These are phyloP conservation scores for Drosophila busckii DNA, from an alignment of 1,140 invertebrate genomes.

Conservation along the genomic window DNA sequence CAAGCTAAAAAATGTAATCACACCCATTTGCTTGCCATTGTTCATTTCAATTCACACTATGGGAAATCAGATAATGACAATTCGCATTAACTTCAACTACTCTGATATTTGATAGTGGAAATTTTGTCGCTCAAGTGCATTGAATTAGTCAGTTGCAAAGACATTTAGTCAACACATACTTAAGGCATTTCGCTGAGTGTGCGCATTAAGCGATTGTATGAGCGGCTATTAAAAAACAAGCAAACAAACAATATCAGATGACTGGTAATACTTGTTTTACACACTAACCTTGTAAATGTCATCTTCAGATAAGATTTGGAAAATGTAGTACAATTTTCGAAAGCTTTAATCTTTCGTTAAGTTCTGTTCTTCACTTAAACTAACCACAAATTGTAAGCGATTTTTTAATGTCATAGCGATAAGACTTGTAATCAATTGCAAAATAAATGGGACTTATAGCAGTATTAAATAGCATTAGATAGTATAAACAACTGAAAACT, in stretches of 20 bases:
- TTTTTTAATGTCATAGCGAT: no score
- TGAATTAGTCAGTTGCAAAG: slow-evolving; percentile 5
- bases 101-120: slow-evolving; percentile 14
- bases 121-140: slow-evolving; percentile 17
- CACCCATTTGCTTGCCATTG: slow-evolving; percentile 30
- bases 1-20: slow-evolving; percentile 18
- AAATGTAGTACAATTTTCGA: neutral
- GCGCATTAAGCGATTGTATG: neutral
- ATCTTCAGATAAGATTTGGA: neutral
- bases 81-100: slow-evolving; percentile 7
- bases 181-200: neutral
- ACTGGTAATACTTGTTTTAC: neutral
- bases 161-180: neutral
- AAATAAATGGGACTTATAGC: no score
- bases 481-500: no score
- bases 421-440: no score
- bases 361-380: no score
- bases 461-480: no score
- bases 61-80: slow-evolving; percentile 18
- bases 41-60: slow-evolving; percentile 26
- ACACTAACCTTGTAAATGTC: slow-evolving; percentile 20
- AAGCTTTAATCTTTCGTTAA: neutral
- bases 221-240: neutral
- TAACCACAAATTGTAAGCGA: no score
- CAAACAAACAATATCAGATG: neutral